These are phyloP conservation scores for Anoura caudifer DNA, from an alignment of 2,113 vertebrate genomes.

Conservation along the genomic window DNA sequence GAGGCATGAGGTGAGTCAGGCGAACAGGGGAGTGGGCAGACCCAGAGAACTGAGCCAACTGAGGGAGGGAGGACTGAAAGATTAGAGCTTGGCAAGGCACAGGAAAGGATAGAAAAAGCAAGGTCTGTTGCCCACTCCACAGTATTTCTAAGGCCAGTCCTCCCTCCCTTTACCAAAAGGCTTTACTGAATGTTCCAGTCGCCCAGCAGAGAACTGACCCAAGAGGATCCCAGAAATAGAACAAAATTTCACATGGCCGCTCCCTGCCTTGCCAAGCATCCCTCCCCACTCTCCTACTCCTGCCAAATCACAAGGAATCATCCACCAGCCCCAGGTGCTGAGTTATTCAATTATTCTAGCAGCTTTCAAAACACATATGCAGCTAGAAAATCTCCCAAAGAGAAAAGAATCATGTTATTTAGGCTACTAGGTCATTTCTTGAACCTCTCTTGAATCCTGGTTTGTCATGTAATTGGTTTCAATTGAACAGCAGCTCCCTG, in stretches of 20 bases:
- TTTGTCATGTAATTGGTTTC: conserved; percentile 38
- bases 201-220: conserved; percentile 52
- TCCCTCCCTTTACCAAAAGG: not conserved
- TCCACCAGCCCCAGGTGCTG: conserved; percentile 41
- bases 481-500: conserved; percentile 39
- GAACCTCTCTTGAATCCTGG: conserved; percentile 23
- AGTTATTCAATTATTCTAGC: conserved; percentile 68
- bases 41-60: not conserved
- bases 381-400: conserved; percentile 23
- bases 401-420: conserved; percentile 50
- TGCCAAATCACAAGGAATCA: conserved; percentile 22
- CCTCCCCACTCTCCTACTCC: not conserved
- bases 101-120: not conserved
- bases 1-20: not conserved
- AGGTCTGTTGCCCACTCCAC: not conserved
- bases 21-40: not conserved
- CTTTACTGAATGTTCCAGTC: not conserved
- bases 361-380: conserved; percentile 54
- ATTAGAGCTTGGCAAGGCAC: not conserved
- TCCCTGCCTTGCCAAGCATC: not conserved
- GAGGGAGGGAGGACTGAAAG: no score
- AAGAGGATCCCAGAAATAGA: conserved; percentile 43
- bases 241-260: not conserved
- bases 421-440: conserved; percentile 68
- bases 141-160: not conserved